These are phyloP conservation scores for Heliangelus exortis DNA, from an alignment of 2,797 vertebrate genomes.

Conservation along the genomic window DNA sequence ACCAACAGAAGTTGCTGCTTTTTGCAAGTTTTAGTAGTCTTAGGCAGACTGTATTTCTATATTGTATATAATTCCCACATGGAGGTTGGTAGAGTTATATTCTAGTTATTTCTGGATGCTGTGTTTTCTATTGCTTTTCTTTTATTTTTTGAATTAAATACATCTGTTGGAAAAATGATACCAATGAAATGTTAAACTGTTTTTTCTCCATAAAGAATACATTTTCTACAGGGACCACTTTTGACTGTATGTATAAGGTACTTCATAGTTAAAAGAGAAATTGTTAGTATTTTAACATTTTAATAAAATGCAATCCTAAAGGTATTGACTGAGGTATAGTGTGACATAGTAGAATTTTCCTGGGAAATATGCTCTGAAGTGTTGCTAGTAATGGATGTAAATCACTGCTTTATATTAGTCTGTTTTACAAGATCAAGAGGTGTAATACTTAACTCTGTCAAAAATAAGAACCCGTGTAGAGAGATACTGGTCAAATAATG, in stretches of 20 bases:
- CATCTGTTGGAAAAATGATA: neutral
- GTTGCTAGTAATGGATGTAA: conserved; percentile 43
- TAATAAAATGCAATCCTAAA: conserved; percentile 41
- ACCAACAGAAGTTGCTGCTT: neutral
- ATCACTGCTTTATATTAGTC: conserved; percentile 23
- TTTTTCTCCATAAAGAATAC: neutral
- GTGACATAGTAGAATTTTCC: neutral
- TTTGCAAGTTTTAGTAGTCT: neutral
- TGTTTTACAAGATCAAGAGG: conserved; percentile 28
- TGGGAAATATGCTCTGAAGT: conserved; percentile 43
- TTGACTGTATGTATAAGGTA: neutral
- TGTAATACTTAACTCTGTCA: neutral
- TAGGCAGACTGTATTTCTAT: neutral
- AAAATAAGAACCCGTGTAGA: neutral
- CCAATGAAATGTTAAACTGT: neutral
- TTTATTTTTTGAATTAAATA: neutral
- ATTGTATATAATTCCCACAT: neutral
- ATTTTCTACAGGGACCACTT: conserved; percentile 10
- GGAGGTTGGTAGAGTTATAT: neutral
- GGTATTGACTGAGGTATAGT: neutral
- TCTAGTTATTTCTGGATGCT: neutral
- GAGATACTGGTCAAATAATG: neutral
- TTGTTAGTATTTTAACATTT: conserved; percentile 39
- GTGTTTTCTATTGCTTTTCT: neutral
- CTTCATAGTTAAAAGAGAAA: conserved; percentile 36